Evolutionary conservation across 2,888 invertebrate genomes (phyloP).

Genomic region (Nomada ferruginata): DNA sequence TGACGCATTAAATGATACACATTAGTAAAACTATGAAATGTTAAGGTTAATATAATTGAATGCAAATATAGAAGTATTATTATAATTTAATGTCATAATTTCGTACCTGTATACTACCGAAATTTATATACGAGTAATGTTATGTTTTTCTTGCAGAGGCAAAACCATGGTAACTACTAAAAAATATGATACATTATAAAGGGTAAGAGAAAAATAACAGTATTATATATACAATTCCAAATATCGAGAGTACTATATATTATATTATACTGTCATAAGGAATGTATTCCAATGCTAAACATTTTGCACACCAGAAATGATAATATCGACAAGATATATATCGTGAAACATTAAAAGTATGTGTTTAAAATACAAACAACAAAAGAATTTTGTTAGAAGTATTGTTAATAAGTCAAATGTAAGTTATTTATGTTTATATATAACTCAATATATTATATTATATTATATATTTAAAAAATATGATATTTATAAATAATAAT

Average conservation of each 20-base stretch:
- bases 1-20: background rate
- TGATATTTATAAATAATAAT: background rate
- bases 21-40: background rate
- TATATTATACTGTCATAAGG: no score
- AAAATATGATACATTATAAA: no score
- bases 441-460: background rate
- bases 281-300: background rate
- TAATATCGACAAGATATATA: background rate
- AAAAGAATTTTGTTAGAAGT: background rate
- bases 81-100: background rate
- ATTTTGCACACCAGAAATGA: background rate
- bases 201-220: no score
- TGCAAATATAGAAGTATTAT: background rate
- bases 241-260: no score
- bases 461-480: background rate
- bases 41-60: constrained; percentile 6
- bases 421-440: no score
- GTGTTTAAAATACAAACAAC: background rate
- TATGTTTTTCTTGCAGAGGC: no score
- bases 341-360: background rate
- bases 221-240: no score
- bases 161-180: no score
- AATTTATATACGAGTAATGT: background rate
- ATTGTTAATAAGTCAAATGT: no score
- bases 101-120: background rate